Conservation (phyloP, 2,113 vertebrate species). For the Bubo bubo region DNA sequence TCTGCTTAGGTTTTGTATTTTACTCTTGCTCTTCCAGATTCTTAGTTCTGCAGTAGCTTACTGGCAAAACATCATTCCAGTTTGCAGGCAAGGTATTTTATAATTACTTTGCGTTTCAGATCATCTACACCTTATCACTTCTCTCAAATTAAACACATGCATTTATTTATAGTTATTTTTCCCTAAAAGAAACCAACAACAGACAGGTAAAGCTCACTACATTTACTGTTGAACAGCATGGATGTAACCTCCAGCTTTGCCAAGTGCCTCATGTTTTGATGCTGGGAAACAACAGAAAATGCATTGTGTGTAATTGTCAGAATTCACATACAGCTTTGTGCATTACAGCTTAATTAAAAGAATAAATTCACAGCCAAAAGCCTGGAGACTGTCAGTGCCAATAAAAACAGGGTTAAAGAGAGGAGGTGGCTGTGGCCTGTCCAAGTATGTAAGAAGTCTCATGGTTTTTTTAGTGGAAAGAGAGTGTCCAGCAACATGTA, state of each 20-base stretch:
- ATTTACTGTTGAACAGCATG: neutral
- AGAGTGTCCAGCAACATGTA: rapidly evolving
- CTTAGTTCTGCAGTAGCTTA: neutral
- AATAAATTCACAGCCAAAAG: neutral
- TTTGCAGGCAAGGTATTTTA: neutral
- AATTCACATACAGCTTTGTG: neutral
- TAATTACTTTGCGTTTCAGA: neutral
- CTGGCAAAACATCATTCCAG: neutral
- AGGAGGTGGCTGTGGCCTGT: neutral
- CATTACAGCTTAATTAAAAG: neutral
- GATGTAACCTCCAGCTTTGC: neutral
- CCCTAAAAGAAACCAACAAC: neutral
- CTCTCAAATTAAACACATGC: neutral
- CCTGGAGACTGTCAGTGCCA: neutral
- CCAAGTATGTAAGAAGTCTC: neutral
- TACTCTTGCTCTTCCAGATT: neutral
- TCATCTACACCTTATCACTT: neutral
- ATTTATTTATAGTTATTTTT: neutral
- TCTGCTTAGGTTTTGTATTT: neutral
- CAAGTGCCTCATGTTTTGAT: neutral
- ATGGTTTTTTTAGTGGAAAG: neutral
- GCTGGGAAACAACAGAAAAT: neutral
- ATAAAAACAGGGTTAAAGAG: neutral
- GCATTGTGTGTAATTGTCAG: neutral
- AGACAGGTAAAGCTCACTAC: neutral